Evolutionary conservation across 35 echinoderm and acorn worm species (phyloP).

Genomic region (Acanthaster planci): DNA sequence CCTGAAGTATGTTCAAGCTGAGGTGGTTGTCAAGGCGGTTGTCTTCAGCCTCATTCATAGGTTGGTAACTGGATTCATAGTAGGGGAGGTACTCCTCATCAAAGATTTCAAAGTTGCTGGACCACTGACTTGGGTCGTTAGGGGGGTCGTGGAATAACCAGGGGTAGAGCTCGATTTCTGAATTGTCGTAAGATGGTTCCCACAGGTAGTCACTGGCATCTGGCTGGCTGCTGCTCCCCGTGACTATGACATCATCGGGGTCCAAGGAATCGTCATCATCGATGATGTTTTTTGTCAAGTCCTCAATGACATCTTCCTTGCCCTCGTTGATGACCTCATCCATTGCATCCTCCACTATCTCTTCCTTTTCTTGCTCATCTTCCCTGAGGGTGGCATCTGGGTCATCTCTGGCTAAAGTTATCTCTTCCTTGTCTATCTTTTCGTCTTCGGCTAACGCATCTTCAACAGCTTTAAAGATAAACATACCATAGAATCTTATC

Average conservation of each 20-base stretch:
- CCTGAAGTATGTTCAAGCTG: neutral
- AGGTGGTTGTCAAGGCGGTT: neutral
- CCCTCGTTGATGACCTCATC: conserved; percentile 1
- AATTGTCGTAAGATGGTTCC: neutral
- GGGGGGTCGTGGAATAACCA: neutral
- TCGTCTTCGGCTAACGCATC: too few species aligned
- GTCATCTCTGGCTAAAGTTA: too few species aligned
- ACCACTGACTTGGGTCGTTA: neutral
- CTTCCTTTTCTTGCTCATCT: neutral
- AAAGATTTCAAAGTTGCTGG: conserved; percentile 27
- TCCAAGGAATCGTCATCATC: neutral
- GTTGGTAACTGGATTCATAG: neutral
- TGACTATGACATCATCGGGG: too few species aligned
- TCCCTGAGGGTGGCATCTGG: neutral
- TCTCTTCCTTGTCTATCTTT: too few species aligned
- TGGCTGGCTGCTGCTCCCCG: neutral
- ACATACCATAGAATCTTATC: too few species aligned
- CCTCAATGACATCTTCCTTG: neutral
- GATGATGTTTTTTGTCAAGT: neutral
- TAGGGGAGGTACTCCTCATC: neutral
- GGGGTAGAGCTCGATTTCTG: neutral
- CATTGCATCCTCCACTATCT: neutral
- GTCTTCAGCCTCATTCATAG: too few species aligned
- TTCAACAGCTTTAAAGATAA: too few species aligned
- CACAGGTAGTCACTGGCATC: neutral